Conservation (phyloP, 23 tunicate genomes). For the Halocynthia roretzi region DNA sequence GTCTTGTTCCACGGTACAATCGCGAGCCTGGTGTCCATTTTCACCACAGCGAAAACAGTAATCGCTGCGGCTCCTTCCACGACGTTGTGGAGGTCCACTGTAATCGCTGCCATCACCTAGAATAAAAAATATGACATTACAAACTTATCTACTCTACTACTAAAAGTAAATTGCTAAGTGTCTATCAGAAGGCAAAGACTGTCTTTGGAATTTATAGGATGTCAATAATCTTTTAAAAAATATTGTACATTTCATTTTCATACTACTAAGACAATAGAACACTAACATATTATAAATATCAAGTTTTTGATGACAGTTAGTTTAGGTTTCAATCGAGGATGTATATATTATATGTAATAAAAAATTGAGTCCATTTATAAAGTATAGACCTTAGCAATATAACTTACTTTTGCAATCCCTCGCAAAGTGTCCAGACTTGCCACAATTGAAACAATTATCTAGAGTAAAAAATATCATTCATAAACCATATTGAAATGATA, state of each 20-base stretch:
- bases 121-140: neutral
- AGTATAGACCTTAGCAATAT: too few species aligned
- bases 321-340: neutral
- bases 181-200: neutral
- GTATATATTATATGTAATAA: too few species aligned
- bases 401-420: conserved; percentile 65
- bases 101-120: conserved; percentile 12
- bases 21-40: conserved; percentile 88
- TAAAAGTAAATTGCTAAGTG: neutral
- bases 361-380: too few species aligned
- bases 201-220: neutral
- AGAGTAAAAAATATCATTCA: neutral
- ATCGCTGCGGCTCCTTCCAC: conserved; percentile 27
- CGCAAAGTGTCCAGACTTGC: conserved; percentile 73
- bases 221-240: neutral
- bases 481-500: neutral
- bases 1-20: conserved; percentile 45
- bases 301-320: too few species aligned
- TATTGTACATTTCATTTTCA: neutral
- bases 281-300: too few species aligned
- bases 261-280: neutral
- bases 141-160: neutral
- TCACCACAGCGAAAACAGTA: conserved; percentile 87
- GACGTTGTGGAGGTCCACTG: conserved; percentile 11
- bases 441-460: conserved; percentile 74